A percentile compares a stretch with the other conserved stretches of the same genome.
These are phyloP conservation scores for Leptinotarsa haldemani DNA, from an alignment of 2,888 invertebrate species.

Conservation along the genomic window DNA sequence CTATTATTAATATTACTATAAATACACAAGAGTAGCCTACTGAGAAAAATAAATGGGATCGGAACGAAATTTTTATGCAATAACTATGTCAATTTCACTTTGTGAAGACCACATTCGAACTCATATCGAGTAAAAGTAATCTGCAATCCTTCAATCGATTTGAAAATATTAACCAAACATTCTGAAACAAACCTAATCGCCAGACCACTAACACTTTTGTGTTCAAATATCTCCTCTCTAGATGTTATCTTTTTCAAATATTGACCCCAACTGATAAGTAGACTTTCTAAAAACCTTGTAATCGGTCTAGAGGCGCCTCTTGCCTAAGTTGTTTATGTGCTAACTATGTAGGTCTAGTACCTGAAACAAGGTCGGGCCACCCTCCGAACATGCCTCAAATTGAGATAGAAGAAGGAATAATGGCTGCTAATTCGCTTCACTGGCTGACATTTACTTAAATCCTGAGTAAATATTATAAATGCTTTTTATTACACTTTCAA, in stretches of 20 bases:
- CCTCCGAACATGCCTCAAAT: constrained; percentile 10
- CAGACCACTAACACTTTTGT: constrained; percentile 2
- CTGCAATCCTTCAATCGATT: too few relatives aligned
- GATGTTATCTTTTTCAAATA: constrained; percentile 22
- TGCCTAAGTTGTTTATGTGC: constrained; percentile 41
- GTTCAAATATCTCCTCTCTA: not conserved
- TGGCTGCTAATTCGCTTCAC: constrained; percentile 3
- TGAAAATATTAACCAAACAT: too few relatives aligned
- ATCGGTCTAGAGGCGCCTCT: constrained; percentile 43
- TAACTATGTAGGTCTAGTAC: constrained; percentile 35
- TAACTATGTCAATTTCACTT: too few relatives aligned
- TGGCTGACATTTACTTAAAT: constrained; percentile 1
- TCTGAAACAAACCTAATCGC: too few relatives aligned
- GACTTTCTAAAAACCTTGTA: constrained; percentile 36
- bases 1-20: too few relatives aligned
- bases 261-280: constrained; percentile 38
- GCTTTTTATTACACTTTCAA: not conserved
- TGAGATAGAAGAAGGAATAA: constrained; percentile 6
- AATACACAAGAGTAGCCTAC: too few relatives aligned
- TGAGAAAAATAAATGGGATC: too few relatives aligned
- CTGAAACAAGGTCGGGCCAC: constrained; percentile 27
- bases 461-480: not conserved
- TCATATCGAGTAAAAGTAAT: too few relatives aligned
- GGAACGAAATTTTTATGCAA: too few relatives aligned
- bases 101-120: too few relatives aligned